Evolutionary conservation across 1,140 invertebrate genomes (phyloP).

Genomic region (Drosophila malerkotliana): DNA sequence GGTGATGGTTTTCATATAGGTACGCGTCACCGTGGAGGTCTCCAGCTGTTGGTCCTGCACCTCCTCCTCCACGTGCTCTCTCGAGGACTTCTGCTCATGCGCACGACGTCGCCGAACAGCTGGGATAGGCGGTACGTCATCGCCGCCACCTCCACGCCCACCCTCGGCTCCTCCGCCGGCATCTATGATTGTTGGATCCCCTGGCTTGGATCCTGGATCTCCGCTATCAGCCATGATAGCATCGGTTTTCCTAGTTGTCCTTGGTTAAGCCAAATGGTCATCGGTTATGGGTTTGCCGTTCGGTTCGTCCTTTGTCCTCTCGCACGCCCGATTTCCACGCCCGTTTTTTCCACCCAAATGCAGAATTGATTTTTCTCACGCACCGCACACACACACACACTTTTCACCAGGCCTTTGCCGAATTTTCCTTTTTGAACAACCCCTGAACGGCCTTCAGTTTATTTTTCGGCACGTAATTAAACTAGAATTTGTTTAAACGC

Average conservation of each 20-base stretch:
- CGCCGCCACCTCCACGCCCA: slow-evolving; percentile 16
- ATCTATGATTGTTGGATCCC: slow-evolving; percentile 74
- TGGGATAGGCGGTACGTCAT: slow-evolving; percentile 72
- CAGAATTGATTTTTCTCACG: slow-evolving; percentile 82
- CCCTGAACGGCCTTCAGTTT: slow-evolving; percentile 61
- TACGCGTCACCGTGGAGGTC: slow-evolving; percentile 75
- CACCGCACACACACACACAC: slow-evolving; percentile 54
- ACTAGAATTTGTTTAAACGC: slow-evolving; percentile 68
- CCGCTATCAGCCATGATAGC: slow-evolving; percentile 80
- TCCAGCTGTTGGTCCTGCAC: slow-evolving; percentile 66
- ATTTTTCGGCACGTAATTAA: slow-evolving; percentile 37
- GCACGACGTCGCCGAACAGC: slow-evolving; percentile 75
- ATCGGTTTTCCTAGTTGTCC: slow-evolving; percentile 63
- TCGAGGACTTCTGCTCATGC: slow-evolving; percentile 58
- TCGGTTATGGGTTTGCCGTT: slow-evolving; percentile 47
- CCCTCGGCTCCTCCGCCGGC: slow-evolving; percentile 16
- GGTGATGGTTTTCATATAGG: slow-evolving; percentile 76
- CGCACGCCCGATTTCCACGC: slow-evolving; percentile 6
- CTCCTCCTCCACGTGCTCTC: slow-evolving; percentile 34
- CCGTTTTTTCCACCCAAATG: slow-evolving; percentile 42
- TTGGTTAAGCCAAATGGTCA: slow-evolving; percentile 61
- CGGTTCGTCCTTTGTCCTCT: slow-evolving; percentile 28
- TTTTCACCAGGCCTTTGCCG: slow-evolving; percentile 49
- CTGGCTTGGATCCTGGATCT: slow-evolving; percentile 71
- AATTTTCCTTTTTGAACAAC: slow-evolving; percentile 61